A percentile compares a stretch with the other conserved stretches of the same genome.
phyloP scores from a whole-genome alignment of 2,797 vertebrate genomes.

The Sebastes reedi region DNA sequence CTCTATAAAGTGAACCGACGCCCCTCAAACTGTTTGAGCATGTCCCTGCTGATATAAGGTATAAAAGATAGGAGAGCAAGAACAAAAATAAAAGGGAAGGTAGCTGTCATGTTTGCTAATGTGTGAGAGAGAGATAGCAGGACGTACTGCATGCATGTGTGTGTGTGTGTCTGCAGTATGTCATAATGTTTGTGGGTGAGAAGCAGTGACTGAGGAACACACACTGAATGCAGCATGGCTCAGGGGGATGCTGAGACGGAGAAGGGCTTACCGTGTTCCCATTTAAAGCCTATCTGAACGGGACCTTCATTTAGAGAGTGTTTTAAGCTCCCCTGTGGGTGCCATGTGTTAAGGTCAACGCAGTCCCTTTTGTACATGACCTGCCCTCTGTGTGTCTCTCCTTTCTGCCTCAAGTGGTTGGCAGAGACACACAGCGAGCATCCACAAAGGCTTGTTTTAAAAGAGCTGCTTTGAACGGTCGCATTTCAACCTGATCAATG shows the following conservation, averaged over 20 bases:
- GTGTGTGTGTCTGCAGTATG: neutral
- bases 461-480: neutral
- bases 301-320: constrained; percentile 47
- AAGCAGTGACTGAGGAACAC: constrained; percentile 36
- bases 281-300: constrained; percentile 49
- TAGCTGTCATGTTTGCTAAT: constrained; percentile 31
- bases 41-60: constrained; percentile 20
- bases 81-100: constrained; percentile 28
- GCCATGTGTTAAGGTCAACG: constrained; percentile 58
- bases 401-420: constrained; percentile 24
- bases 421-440: constrained; percentile 4
- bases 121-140: constrained; percentile 23
- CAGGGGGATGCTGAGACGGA: constrained; percentile 43
- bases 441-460: constrained; percentile 6
- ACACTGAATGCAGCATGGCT: constrained; percentile 42
- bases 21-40: constrained; percentile 7
- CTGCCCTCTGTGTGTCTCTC: constrained; percentile 33
- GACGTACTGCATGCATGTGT: neutral
- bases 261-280: constrained; percentile 39
- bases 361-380: constrained; percentile 29
- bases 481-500: neutral
- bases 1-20: neutral
- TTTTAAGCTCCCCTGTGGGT: constrained; percentile 47
- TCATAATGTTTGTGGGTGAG: constrained; percentile 13
- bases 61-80: constrained; percentile 6